Percentiles rank a stretch among this genome's conserved stretches.
These are phyloP conservation scores for Cosmia trapezina DNA, from an alignment of 2,888 invertebrate species.

Conservation along the genomic window DNA sequence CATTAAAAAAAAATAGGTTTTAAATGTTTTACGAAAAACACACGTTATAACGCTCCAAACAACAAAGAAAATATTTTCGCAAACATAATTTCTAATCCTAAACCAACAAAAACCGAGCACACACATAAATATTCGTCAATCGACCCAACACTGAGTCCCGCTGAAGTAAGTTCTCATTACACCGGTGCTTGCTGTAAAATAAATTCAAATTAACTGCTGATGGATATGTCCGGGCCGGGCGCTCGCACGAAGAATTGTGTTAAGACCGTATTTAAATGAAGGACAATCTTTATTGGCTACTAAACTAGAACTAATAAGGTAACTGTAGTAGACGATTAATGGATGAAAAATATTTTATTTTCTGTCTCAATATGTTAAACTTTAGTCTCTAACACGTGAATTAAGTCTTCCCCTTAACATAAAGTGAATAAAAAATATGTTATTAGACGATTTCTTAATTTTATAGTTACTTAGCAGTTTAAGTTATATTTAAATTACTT, in stretches of 20 bases:
- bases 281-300: constrained; percentile 57
- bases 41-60: background rate
- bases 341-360: constrained; percentile 2
- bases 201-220: constrained; percentile 84
- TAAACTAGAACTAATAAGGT: constrained; percentile 47
- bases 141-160: constrained; percentile 39
- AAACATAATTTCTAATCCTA: constrained; percentile 18
- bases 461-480: too few species aligned
- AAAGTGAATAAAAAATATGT: too few species aligned
- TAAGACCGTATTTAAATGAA: constrained; percentile 60
- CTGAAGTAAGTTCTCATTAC: constrained; percentile 71
- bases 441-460: too few species aligned
- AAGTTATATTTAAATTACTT: too few species aligned
- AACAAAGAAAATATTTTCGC: constrained; percentile 11
- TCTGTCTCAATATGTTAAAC: too few species aligned
- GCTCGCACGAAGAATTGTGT: constrained; percentile 54
- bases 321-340: constrained; percentile 29
- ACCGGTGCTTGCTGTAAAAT: constrained; percentile 76
- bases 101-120: constrained; percentile 14
- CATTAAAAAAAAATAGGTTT: background rate
- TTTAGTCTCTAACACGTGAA: too few species aligned
- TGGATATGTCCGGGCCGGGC: constrained; percentile 71
- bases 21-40: background rate
- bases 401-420: too few species aligned
- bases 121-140: constrained; percentile 58